These are phyloP conservation scores for Musca domestica DNA, from an alignment of 1,140 invertebrate species.

Conservation along the genomic window DNA sequence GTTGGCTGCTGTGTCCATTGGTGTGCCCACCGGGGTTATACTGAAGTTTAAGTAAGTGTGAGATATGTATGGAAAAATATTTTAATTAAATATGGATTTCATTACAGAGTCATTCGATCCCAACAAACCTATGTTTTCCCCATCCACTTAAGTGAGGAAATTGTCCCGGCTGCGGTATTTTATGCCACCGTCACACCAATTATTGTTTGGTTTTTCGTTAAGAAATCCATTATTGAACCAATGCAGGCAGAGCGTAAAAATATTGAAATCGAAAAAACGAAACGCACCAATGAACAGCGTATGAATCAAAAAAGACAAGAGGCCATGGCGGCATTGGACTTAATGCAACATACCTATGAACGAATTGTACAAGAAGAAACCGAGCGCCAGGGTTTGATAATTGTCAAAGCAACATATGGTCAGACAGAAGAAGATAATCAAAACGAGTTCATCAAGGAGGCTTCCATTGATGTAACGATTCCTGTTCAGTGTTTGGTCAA, in stretches of 20 bases:
- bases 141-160: constrained; percentile 86
- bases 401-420: constrained; percentile 83
- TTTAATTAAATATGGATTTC: too few relatives aligned
- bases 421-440: constrained; percentile 56
- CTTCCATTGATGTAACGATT: constrained; percentile 86
- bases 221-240: constrained; percentile 85
- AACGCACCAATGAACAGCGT: constrained; percentile 69
- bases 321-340: constrained; percentile 77
- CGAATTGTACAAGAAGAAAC: constrained; percentile 76
- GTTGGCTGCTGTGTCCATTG: constrained; percentile 78
- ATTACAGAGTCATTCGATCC: constrained; percentile 73
- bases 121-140: constrained; percentile 88
- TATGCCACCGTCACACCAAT: constrained; percentile 89
- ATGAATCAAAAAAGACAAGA: constrained; percentile 77
- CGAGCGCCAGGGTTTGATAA: constrained; percentile 76
- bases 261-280: constrained; percentile 71
- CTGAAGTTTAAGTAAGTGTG: constrained; percentile 79
- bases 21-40: constrained; percentile 81
- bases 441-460: constrained; percentile 47
- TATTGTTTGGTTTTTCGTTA: constrained; percentile 75
- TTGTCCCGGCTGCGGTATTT: constrained; percentile 84
- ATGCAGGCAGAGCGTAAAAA: constrained; percentile 74
- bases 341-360: constrained; percentile 83
- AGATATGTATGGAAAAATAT: constrained; percentile 2
- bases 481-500: constrained; percentile 91